Percentiles rank a stretch among this genome's conserved stretches.
Evolutionary conservation across 1,140 invertebrate species (phyloP).

Genomic region (Tetranychus cinnabarinus): DNA sequence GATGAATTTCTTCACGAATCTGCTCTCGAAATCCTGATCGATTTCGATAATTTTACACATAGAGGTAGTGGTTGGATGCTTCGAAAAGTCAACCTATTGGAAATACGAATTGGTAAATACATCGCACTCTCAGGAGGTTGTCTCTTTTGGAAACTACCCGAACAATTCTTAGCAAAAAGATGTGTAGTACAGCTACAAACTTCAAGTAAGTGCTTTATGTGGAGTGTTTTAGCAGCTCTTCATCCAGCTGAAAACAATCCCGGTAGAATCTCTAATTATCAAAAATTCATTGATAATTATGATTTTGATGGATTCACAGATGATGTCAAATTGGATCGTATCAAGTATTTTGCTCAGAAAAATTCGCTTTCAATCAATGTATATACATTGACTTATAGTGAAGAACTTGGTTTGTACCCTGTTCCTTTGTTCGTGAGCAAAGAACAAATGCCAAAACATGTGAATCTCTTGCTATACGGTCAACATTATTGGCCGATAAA

Average conservation of each 20-base stretch:
- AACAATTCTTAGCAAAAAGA: neutral
- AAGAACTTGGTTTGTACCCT: neutral
- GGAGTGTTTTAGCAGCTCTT: slow-evolving; percentile 1
- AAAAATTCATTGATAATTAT: neutral
- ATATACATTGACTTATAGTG: neutral
- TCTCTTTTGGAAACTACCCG: neutral
- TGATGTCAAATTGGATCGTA: neutral
- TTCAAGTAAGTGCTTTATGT: slow-evolving; percentile 8
- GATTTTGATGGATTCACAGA: neutral
- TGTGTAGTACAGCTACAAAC: neutral
- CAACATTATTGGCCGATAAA: slow-evolving; percentile 2
- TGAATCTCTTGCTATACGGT: slow-evolving; percentile 1
- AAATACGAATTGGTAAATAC: neutral
- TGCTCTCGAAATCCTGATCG: no score
- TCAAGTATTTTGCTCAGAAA: neutral
- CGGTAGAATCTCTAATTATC: neutral
- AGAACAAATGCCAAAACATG: neutral
- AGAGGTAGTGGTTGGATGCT: no score
- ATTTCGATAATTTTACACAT: no score
- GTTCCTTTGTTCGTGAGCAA: neutral
- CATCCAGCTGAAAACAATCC: neutral
- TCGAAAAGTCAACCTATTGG: neutral
- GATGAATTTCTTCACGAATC: no score
- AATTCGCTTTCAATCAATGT: slow-evolving; percentile 4
- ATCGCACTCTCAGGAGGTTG: neutral